Evolutionary conservation across 2,113 vertebrate genomes (phyloP).

Genomic region (Trachemys scripta): DNA sequence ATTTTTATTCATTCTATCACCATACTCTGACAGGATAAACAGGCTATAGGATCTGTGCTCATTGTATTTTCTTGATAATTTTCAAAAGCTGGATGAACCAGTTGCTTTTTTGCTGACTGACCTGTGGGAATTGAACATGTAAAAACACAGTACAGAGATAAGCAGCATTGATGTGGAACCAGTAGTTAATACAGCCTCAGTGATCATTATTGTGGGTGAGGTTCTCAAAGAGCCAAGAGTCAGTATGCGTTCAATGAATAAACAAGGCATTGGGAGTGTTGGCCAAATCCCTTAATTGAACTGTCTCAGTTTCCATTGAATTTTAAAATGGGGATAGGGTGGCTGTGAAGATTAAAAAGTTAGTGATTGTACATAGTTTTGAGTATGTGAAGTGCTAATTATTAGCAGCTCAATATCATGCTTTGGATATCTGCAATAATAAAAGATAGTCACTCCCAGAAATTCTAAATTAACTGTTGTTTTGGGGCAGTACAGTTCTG

Average conservation of each 20-base stretch:
- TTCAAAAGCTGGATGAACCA: not conserved
- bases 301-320: not conserved
- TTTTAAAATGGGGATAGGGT: not conserved
- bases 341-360: not conserved
- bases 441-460: not conserved
- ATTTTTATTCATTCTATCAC: not conserved
- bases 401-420: not conserved
- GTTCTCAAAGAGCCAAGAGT: not conserved
- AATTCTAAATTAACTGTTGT: not conserved
- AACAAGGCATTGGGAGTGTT: not conserved
- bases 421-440: not conserved
- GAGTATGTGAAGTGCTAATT: not conserved
- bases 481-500: not conserved
- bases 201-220: not conserved
- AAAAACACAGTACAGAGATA: not conserved
- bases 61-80: not conserved
- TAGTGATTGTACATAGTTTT: rapidly evolving
- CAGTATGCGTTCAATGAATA: not conserved
- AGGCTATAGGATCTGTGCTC: not conserved
- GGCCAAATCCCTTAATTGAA: not conserved
- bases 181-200: not conserved
- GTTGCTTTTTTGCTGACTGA: not conserved
- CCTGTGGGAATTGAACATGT: not conserved
- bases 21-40: not conserved
- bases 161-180: not conserved